Evolutionary conservation across 2,797 vertebrate genomes (phyloP).

Genomic region (Oophaga sylvatica): DNA sequence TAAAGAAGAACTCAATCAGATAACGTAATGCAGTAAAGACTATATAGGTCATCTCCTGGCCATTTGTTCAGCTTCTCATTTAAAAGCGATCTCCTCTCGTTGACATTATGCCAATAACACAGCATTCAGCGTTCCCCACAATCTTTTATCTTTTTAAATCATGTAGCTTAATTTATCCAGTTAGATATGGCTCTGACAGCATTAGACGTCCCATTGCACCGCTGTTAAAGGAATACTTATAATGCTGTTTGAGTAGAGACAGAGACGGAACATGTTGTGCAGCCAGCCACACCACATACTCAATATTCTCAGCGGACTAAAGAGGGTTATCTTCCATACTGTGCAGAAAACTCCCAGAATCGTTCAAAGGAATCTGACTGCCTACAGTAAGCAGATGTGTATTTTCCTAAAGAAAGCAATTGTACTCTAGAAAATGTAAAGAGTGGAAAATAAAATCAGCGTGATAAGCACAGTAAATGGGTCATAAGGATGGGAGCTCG

Average conservation of each 20-base stretch:
- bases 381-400: slow-evolving; percentile 56
- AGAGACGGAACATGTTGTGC: slow-evolving; percentile 37
- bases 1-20: neutral
- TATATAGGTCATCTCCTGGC: neutral
- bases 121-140: neutral
- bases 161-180: slow-evolving; percentile 44
- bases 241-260: slow-evolving; percentile 42
- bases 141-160: slow-evolving; percentile 24
- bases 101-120: slow-evolving; percentile 26
- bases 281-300: slow-evolving; percentile 47
- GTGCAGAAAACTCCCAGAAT: slow-evolving; percentile 64
- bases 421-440: slow-evolving; percentile 20
- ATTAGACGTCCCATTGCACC: slow-evolving; percentile 34
- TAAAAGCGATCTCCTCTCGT: neutral
- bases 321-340: slow-evolving; percentile 41
- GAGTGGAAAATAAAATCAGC: slow-evolving; percentile 26
- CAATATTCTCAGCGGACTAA: slow-evolving; percentile 47
- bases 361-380: slow-evolving; percentile 28
- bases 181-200: slow-evolving; percentile 40
- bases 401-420: slow-evolving; percentile 43
- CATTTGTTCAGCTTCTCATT: slow-evolving; percentile 24
- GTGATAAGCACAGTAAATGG: slow-evolving; percentile 41
- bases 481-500: slow-evolving; percentile 39
- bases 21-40: slow-evolving; percentile 1
- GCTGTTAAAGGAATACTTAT: slow-evolving; percentile 58